Base-by-base conservation (phyloP, 2,113 vertebrate species). In the Narcine bancroftii region DNA sequence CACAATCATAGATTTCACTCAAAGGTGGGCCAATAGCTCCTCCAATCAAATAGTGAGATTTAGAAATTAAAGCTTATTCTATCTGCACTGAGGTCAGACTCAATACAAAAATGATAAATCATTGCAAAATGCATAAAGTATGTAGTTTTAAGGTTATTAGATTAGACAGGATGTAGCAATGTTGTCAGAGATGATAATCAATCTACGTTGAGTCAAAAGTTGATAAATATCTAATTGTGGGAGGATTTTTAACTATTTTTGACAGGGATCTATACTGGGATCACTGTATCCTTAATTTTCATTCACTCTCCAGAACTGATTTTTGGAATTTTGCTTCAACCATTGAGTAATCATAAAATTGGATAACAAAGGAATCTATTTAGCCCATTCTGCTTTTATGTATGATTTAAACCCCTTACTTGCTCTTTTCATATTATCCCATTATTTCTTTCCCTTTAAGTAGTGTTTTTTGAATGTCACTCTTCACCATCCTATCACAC, bases 121-220 rank as follows among this genome's bases (percentile, higher is more conserved):
- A 87, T 4, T 60, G 81, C 81, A 87, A 63, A 60, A n/a, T 19
- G n/a, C 56, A 60, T 87, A 87, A 87, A n/a, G n/a, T n/a, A n/a
- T n/a, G n/a, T n/a, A n/a, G n/a, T n/a, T 36, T 73, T 33, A 33
- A 6, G 33, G 3, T 36, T 11, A 3, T 10, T 73, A 36, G 33
- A 73, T 73, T 10, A n/a, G 72, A 33, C 72, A n/a, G 72, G 33
- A 13, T 73, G 11, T 73, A 11, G 33, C 72, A 72, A 26, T 29
- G 9, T 7, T 72, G 29, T 72, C 33, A 36, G 33, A 73, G n/a
- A 36, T 36, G 33, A 13, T 73, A 36, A 36, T 73, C 72, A n/a
- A 73, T n/a, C 36, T 73, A 33, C 15, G n/a, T 11, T 36, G 1
- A 36, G 72, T n/a, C 33, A 73, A n/a, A 73, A 73, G n/a, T n/a